phyloP scores from a whole-genome alignment of 2,113 vertebrate species.

The Ceuthmochares aereus region DNA sequence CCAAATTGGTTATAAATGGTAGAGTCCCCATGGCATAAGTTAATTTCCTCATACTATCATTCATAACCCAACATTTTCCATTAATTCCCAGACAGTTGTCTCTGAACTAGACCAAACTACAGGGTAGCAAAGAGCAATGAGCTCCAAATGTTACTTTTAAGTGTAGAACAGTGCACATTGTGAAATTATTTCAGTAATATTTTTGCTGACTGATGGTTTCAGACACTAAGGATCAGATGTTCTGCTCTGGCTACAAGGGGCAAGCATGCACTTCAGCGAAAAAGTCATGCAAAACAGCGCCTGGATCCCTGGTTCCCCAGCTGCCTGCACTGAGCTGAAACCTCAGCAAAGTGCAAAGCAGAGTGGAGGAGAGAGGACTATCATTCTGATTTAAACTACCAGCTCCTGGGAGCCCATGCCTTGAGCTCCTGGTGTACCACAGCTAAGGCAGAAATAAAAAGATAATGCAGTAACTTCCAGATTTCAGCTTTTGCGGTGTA shows the following conservation, averaged over 20 bases:
- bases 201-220: background rate
- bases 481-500: background rate
- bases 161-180: background rate
- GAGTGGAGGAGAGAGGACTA: background rate
- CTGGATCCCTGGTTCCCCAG: background rate
- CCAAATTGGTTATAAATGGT: background rate
- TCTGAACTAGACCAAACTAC: background rate
- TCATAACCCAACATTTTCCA: background rate
- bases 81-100: background rate
- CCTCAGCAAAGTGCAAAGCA: background rate
- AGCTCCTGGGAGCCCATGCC: background rate
- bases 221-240: background rate
- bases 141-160: background rate
- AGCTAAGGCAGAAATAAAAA: slow-evolving; percentile 6
- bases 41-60: background rate
- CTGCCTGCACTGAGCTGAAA: background rate
- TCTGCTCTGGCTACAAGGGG: background rate
- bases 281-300: background rate
- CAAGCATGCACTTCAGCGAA: background rate
- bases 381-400: background rate
- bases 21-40: background rate
- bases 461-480: background rate
- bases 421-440: background rate
- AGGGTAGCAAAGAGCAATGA: background rate
- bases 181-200: background rate